A percentile compares a stretch with the other conserved stretches of the same genome.
These are phyloP conservation scores for Sisyra terminalis DNA, from an alignment of 2,888 invertebrate species.

Conservation along the genomic window DNA sequence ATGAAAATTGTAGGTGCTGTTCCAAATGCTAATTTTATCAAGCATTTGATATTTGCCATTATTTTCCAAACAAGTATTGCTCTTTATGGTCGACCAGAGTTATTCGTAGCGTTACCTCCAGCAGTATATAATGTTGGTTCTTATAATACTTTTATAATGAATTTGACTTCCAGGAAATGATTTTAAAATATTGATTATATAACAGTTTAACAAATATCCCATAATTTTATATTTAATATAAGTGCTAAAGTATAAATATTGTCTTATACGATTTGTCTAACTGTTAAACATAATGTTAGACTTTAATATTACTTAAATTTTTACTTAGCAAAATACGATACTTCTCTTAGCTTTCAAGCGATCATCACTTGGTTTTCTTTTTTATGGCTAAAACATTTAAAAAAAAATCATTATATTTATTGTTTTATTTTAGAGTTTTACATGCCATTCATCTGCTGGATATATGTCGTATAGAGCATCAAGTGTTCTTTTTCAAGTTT, in stretches of 20 bases:
- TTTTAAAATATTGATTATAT: too few species aligned
- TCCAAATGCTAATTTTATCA: conserved; percentile 38
- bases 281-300: too few species aligned
- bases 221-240: too few species aligned
- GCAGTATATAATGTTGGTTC: conserved; percentile 39
- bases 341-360: too few species aligned
- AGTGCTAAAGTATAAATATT: too few species aligned
- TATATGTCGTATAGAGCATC: conserved; percentile 33
- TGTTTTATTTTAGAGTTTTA: conserved; percentile 30
- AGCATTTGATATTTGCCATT: conserved; percentile 39
- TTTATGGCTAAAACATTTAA: too few species aligned
- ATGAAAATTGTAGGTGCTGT: conserved; percentile 43
- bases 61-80: conserved; percentile 38
- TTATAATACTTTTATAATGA: neutral
- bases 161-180: too few species aligned
- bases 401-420: conserved; percentile 3
- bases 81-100: conserved; percentile 39
- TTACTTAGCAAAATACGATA: too few species aligned
- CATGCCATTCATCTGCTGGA: conserved; percentile 35
- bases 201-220: too few species aligned
- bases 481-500: conserved; percentile 46
- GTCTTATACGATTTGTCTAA: neutral
- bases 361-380: too few species aligned
- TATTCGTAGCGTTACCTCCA: conserved; percentile 43
- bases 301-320: too few species aligned